Percentiles rank a stretch among this genome's conserved stretches.
phyloP scores from a whole-genome alignment of 2,113 vertebrate species.

The Dromiciops gliroides region DNA sequence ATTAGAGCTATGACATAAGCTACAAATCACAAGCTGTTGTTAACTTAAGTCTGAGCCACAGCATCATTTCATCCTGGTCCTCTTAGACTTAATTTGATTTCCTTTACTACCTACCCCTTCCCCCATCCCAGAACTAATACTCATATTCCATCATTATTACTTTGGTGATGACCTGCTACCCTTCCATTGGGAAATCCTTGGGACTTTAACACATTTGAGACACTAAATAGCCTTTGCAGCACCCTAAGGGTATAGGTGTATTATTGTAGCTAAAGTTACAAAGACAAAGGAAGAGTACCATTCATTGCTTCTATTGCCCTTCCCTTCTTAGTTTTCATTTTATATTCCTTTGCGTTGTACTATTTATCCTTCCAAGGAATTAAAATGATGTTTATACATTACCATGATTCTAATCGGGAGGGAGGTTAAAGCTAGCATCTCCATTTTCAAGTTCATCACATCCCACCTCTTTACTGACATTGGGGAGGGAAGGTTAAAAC shows the following conservation, averaged over 20 bases:
- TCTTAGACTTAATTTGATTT: conserved; percentile 48
- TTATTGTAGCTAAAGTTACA: background rate
- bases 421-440: rapidly evolving
- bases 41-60: conserved; percentile 48
- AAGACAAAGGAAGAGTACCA: background rate
- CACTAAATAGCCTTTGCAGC: background rate
- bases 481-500: background rate
- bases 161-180: conserved; percentile 23
- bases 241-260: background rate
- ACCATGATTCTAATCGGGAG: background rate
- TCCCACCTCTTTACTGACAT: background rate
- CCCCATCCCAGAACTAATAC: conserved; percentile 42
- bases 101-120: conserved; percentile 15
- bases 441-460: rapidly evolving
- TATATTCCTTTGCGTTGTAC: rapidly evolving
- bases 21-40: conserved; percentile 67
- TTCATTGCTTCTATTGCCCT: background rate
- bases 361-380: background rate
- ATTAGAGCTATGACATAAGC: conserved; percentile 21
- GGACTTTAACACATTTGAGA: rapidly evolving
- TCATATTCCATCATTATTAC: conserved; percentile 16
- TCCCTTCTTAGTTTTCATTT: rapidly evolving
- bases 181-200: background rate
- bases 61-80: conserved; percentile 54
- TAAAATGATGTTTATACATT: background rate